Evolutionary conservation across 2,113 vertebrate genomes (phyloP).

Genomic region (Tiliqua scincoides): DNA sequence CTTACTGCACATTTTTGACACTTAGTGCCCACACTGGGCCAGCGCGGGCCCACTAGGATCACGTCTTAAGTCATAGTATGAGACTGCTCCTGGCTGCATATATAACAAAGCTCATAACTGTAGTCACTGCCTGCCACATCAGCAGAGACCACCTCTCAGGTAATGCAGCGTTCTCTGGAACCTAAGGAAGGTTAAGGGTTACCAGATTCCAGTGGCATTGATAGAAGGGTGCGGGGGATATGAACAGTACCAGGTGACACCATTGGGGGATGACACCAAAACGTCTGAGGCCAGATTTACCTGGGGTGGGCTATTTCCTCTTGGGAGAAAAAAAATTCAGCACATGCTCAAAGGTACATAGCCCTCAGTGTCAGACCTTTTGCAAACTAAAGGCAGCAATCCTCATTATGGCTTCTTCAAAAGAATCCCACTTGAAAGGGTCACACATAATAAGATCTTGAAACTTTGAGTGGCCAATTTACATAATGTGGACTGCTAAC

Average conservation of each 20-base stretch:
- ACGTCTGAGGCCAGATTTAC: no score
- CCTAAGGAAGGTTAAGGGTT: background rate
- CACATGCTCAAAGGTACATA: background rate
- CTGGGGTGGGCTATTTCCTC: no score
- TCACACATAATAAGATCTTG: no score
- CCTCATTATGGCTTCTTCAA: background rate
- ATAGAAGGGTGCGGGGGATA: no score
- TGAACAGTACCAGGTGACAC: no score
- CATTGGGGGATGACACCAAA: no score
- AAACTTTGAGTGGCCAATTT: background rate
- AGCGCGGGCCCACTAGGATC: no score
- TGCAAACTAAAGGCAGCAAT: background rate
- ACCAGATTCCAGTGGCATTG: background rate
- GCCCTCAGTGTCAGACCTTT: background rate
- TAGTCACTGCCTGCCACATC: background rate
- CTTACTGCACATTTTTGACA: no score
- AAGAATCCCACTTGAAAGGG: background rate
- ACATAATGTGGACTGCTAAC: background rate
- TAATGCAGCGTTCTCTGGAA: background rate
- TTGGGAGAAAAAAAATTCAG: background rate
- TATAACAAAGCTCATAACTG: background rate
- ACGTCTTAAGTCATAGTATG: no score
- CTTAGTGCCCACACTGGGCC: no score
- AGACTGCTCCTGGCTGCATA: background rate
- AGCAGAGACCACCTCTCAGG: background rate